Conservation (phyloP, 2,797 vertebrate species). For the Remorina albescens region DNA sequence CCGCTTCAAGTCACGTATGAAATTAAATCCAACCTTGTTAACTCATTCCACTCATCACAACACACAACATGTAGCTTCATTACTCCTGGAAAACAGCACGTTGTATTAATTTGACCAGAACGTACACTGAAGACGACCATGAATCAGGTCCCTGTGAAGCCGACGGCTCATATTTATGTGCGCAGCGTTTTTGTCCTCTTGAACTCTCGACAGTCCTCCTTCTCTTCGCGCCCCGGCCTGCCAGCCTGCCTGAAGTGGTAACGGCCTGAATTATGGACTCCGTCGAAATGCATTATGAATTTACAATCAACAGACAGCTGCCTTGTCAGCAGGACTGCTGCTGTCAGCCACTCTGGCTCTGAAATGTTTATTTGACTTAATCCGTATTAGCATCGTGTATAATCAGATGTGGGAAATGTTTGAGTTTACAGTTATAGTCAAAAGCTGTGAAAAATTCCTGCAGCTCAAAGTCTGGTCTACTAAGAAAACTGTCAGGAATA, state of each 20-base stretch:
- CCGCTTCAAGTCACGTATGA: constrained; percentile 12
- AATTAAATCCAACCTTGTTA: constrained; percentile 19
- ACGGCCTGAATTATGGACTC: background rate
- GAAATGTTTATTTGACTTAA: background rate
- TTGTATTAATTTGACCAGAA: background rate
- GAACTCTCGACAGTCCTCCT: constrained; percentile 2
- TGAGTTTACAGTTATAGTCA: constrained; percentile 29
- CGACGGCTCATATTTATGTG: constrained; percentile 5
- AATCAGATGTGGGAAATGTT: background rate
- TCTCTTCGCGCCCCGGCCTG: background rate
- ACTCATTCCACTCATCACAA: constrained; percentile 16
- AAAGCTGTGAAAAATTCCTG: constrained; percentile 9
- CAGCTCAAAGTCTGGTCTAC: constrained; percentile 47
- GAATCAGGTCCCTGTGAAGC: constrained; percentile 14
- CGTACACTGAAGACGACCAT: background rate
- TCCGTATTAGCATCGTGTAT: background rate
- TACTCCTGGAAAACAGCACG: background rate
- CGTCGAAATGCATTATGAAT: constrained; percentile 4
- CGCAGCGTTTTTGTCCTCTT: constrained; percentile 17
- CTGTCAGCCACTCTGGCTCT: background rate
- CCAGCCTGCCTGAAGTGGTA: constrained; percentile 17
- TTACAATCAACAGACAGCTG: background rate
- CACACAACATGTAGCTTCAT: background rate
- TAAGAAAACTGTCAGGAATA: constrained; percentile 39
- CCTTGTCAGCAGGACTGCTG: background rate